Base-by-base conservation (phyloP, 2,797 vertebrate species). In the Cryptoblepharus egeriae region DNA sequence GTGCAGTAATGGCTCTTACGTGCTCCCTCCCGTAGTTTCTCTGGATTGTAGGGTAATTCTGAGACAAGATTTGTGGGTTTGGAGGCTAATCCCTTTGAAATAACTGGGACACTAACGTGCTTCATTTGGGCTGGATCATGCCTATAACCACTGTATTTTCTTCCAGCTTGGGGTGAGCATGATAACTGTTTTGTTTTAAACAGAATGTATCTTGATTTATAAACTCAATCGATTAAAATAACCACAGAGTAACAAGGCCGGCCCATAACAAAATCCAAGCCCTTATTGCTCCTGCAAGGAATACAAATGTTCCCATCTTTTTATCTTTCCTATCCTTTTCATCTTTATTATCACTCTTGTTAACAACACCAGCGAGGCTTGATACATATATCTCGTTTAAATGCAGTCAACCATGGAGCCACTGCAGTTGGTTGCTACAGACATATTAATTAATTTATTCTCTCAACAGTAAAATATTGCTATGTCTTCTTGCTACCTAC, bases 371-470 rank as follows among this genome's bases (percentile, higher is more conserved):
- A 30, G 90, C 9, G 79, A 94, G 88, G 87, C 91, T 88, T 89
- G 92, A 80, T 92, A 83, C 91, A 93, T 95, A 94, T 93, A 94
- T 95, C 94, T 95, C 93, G 63, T 90, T 89, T 65, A 88, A 90
- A 91, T 28, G 69, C 39, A 84, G 87, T 91, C 93, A 94, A 86
- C 92, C 80, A 63, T 91, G 91, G 90, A 93, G 89, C 74, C 84
- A 84, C 89, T 67, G 90, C 1, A 69, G 84, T 88, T 65, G 84
- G 81, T 39, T 83, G 88, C 93, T 88, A 83, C 89, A 60, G 82
- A 93, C 88, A 92, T 78, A 88, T 90, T 95, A 95, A 96, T 95
- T 95, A 96, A 96, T 96, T 95, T 95, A 94, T 95, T 95, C 91
- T 88, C 94, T 90, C 90, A 83, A 87, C 92, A 92, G 88, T 94